Conservation (phyloP, 2,113 vertebrate species). For the Mesitornis unicolor region DNA sequence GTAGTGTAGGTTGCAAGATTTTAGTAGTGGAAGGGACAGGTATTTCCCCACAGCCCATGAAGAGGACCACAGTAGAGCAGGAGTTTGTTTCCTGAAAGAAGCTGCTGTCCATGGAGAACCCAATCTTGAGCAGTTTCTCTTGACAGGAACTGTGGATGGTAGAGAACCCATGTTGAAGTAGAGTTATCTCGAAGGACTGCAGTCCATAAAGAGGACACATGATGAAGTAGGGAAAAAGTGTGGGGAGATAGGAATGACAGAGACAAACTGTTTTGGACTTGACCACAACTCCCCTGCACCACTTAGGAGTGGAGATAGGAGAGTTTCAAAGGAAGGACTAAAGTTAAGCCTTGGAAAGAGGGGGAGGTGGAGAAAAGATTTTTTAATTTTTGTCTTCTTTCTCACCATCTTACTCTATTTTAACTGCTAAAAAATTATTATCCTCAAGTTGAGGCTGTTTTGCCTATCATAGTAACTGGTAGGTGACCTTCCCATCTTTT, state of each 20-base stretch:
- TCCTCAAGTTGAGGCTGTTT: too few species aligned
- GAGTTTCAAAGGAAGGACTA: not conserved
- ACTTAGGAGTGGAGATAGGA: accelerated
- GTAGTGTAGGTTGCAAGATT: not conserved
- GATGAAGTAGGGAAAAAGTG: not conserved
- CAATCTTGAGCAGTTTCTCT: not conserved
- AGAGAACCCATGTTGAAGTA: not conserved
- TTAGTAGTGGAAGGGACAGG: not conserved
- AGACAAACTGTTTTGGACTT: not conserved
- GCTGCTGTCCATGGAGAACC: not conserved
- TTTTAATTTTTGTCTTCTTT: not conserved
- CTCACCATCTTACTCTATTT: not conserved
- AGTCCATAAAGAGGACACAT: not conserved
- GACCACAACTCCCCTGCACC: not conserved
- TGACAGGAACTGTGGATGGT: not conserved
- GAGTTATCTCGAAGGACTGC: not conserved
- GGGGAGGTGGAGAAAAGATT: not conserved
- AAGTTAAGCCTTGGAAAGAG: not conserved
- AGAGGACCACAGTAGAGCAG: not conserved
- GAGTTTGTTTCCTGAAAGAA: not conserved
- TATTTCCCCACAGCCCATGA: too few species aligned
- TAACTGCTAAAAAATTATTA: not conserved
- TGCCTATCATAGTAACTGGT: too few species aligned
- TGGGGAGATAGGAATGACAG: too few species aligned
- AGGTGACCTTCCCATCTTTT: not conserved